Evolutionary conservation across 2,113 vertebrate species (phyloP), one percentile per base, ranked within the genome.

Genomic region (Cyanoderma ruficeps): DNA sequence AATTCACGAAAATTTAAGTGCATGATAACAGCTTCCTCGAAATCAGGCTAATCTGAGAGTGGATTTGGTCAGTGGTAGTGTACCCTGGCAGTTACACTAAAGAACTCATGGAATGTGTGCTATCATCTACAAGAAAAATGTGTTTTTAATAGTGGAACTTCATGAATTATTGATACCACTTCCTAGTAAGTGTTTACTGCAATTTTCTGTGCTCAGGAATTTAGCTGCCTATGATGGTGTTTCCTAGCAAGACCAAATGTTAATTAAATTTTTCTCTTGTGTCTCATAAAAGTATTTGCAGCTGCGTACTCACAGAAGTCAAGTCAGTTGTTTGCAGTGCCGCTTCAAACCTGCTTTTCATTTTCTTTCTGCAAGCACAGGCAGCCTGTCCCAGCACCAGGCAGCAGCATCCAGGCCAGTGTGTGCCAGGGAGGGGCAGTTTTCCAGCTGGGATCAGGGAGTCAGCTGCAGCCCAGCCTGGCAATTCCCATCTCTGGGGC

Each of bases 1-100:
- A 91, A 95, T 95, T 94, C 93, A 83, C 70, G 83, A 25, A 67
- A 90, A 83, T 87, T 68, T 39, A 69, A 81, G 53, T 59, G 80
- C 47, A 10, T 21, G 35, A 10, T 64, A 89, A 83, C 47, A 87
- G 77, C 64, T 87, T 93, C 53, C 33, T 87, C 6, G 1, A 39
- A 81, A 27, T 89, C 50, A 69, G 81, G 28, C 77, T 75, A 44
- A 61, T 49, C 31, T 60, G 71, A 90, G 39, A 30, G 37, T 7
- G 3, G 5, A 20, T 82, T 83, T 85, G 33, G 61, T 80, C 69
- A 70, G 76, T 7, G 2, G 23, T 87, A 8, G 25, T 17, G 12
- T n/a, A 44, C 20, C n/a, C 49, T 52, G 50, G 33, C 30, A 72
- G 55, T 49, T 63, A 33, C 42, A 44, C 44, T 71, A 21, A 74